Conservation (phyloP, 2,113 vertebrate species). For the Syrmaticus mikado region DNA sequence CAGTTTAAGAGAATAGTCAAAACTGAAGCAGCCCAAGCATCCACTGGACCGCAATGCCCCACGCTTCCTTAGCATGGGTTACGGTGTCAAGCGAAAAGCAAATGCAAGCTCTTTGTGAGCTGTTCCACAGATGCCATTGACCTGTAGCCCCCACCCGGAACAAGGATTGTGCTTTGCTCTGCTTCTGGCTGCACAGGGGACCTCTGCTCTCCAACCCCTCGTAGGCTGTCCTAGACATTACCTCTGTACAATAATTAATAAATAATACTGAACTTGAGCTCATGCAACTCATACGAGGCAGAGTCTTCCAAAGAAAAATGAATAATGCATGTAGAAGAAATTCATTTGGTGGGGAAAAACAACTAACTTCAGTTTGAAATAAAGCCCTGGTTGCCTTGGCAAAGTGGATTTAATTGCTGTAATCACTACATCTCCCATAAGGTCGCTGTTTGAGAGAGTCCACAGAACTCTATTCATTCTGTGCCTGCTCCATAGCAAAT, state of each 20-base stretch:
- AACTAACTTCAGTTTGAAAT: conserved; percentile 40
- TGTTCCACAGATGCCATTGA: background rate
- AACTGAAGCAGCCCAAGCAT: background rate
- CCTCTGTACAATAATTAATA: conserved; percentile 50
- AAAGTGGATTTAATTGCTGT: conserved; percentile 64
- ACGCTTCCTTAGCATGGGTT: fast-evolving
- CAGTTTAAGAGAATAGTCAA: background rate
- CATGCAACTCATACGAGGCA: background rate
- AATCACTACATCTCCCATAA: conserved; percentile 59
- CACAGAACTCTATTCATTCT: conserved; percentile 42
- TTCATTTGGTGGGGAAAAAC: background rate
- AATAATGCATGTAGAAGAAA: conserved; percentile 55
- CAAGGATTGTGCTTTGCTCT: background rate
- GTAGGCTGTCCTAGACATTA: background rate
- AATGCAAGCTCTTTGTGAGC: background rate
- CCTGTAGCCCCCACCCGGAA: background rate
- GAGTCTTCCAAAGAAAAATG: conserved; percentile 51
- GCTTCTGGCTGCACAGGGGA: background rate
- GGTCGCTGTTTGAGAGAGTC: conserved; percentile 56
- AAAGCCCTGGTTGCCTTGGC: conserved; percentile 62
- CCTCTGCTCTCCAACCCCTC: background rate
- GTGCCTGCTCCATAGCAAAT: conserved; percentile 33
- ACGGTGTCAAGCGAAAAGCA: background rate
- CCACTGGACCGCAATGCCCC: background rate
- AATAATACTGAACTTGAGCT: conserved; percentile 25